Base-by-base conservation (phyloP, 2,888 invertebrate species). In the Meta bourneti region DNA sequence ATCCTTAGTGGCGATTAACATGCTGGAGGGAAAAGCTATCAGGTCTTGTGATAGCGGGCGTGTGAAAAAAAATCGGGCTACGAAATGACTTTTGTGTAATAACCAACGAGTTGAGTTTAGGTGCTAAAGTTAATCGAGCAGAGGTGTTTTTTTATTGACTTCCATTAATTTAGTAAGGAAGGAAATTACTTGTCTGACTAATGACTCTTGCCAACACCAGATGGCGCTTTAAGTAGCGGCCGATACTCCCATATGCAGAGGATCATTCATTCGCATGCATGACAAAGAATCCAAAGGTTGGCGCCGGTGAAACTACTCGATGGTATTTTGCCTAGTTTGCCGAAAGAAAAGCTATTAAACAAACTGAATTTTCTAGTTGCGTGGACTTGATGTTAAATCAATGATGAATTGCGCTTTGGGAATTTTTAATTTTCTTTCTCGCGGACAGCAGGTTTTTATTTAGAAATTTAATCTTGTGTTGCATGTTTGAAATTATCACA, bases 61-160 rank as follows among this genome's bases (percentile, higher is more conserved):
- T 16, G 16, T 5, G 16, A 61, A 61, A 61, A 61, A 61, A 61
- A 8, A 16, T 61, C 61, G 11, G 16, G 16, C 61, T 16, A 61
- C 61, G 13, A 61, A 79, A 79, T 61, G 69, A 61, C 79, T 79
- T 79, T 54, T 20, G 54, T 34, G 77, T 54, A 69, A 85, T 69
- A 77, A 69, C 77, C 85, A 11, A 7, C 11, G 6, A 77, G 77
- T 78, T 69, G 49, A 16, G 48, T 19, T 54, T 49, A 83, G 78
- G 89, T 83, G 83, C 78, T 78, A 89, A 89, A 89, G 75, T 84
- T 83, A 89, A 83, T 89, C 78, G 83, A 61, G 78, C 78, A 82
- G 71, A 83, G 71, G 83, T 78, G 88, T 83, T 83, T 89, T 34
- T 89, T 89, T 78, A 89, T 89, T 89, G 89, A 83, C 89, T 89